These are phyloP conservation scores for Amblyopsis rosae DNA, from an alignment of 2,113 vertebrate species.

Conservation along the genomic window DNA sequence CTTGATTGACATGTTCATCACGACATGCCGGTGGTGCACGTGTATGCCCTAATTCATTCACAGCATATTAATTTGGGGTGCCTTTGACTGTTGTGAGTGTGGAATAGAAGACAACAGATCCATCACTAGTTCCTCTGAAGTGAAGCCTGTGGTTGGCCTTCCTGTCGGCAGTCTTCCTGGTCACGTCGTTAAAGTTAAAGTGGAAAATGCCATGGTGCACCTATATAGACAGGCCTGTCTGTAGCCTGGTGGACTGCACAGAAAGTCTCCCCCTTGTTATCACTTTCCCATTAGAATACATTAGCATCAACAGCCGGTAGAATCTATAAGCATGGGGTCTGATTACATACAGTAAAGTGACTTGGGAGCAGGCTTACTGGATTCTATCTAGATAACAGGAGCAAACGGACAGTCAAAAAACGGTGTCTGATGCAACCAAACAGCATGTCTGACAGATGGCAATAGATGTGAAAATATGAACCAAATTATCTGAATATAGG, in stretches of 20 bases:
- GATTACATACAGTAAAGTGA: slow-evolving; percentile 39
- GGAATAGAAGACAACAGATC: slow-evolving; percentile 24
- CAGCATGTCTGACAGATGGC: slow-evolving; percentile 18
- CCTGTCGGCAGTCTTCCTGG: slow-evolving; percentile 36
- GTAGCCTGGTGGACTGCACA: slow-evolving; percentile 51
- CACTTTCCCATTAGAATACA: slow-evolving; percentile 65
- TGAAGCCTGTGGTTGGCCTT: neutral
- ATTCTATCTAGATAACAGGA: slow-evolving; percentile 33
- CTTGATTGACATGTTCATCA: neutral
- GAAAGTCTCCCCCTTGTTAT: slow-evolving; percentile 55
- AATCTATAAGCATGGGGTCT: slow-evolving; percentile 31
- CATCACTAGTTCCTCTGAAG: slow-evolving; percentile 8
- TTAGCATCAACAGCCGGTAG: slow-evolving; percentile 48
- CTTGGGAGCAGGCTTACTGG: slow-evolving; percentile 29
- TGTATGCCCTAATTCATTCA: neutral
- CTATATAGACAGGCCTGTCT: slow-evolving; percentile 60
- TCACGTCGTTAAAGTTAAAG: slow-evolving; percentile 56
- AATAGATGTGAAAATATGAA: slow-evolving; percentile 21
- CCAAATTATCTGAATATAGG: slow-evolving; percentile 15
- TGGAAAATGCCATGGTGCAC: slow-evolving; percentile 27
- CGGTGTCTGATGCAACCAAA: slow-evolving; percentile 41
- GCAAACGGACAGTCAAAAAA: slow-evolving; percentile 44
- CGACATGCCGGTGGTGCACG: neutral
- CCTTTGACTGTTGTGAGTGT: neutral
- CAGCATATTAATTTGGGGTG: slow-evolving; percentile 2